Base-by-base conservation (phyloP, 2,888 invertebrate genomes). In the Acanthosoma haemorrhoidale region DNA sequence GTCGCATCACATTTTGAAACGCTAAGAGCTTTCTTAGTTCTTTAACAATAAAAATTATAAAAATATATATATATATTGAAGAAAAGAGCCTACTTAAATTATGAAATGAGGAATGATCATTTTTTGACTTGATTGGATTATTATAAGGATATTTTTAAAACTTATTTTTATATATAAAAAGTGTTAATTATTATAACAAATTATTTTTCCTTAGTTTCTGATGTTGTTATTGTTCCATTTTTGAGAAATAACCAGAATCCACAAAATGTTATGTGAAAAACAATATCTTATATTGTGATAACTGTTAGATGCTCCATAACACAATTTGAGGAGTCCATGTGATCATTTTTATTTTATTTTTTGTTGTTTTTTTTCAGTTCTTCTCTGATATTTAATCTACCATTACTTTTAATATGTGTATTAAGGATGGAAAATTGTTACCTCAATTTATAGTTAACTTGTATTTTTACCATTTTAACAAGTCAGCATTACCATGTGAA, bases 401-500 rank as follows among this genome's bases (percentile, higher is more conserved):
- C 67, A 73, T 74, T 71, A 73, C 71, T 79, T 79, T 70, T 69
- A 68, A 73, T 71, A 68, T 73, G 70, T 73, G 43, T 71, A 72
- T 75, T 73, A 74, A 73, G 75, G 72, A 72, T 71, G 72, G 73
- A 74, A 74, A 73, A 72, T 74, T 73, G 75, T 75, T 75, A 75
- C 75, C 75, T 75, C 75, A 74, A 73, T 72, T 74, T 71, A 72
- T 73, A 73, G 66, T 71, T 74, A 71, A 73, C 73, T 73, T 75
- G 73, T 73, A 74, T 71, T 75, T 75, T 74, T 71, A 73, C 75
- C 73, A 74, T 68, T 69, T 74, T 75, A 71, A 75, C 74, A 74
- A 74, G 75, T 75, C 74, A 73, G 68, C 74, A 74, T 74, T 75
- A 75, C 74, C 74, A 75, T 71, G 73, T 74, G 73, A 70, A 72